Percentiles rank a stretch among this genome's conserved stretches.
Evolutionary conservation across 1,140 invertebrate species (phyloP).

Genomic region (Temnothorax longispinosus): DNA sequence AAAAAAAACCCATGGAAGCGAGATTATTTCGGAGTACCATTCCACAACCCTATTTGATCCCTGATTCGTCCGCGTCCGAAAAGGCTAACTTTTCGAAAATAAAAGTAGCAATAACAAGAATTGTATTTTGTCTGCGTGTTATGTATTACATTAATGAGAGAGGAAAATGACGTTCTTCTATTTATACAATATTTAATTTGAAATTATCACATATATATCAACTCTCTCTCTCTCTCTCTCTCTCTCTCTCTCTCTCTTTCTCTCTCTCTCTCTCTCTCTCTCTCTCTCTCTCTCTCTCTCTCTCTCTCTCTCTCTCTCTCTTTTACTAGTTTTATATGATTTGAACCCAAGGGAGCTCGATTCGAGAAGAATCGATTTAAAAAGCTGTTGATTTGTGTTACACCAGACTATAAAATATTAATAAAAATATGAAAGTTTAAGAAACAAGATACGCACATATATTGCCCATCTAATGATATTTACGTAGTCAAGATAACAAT

Average conservation of each 20-base stretch:
- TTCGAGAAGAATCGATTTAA: not conserved
- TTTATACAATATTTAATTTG: not conserved
- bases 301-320: no score
- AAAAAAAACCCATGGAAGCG: not conserved
- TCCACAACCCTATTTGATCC: not conserved
- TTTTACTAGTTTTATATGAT: not conserved
- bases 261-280: no score
- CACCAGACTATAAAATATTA: not conserved
- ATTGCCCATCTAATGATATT: not conserved
- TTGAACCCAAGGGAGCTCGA: not conserved
- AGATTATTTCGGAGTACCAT: slow-evolving; percentile 14
- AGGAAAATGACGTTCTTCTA: not conserved
- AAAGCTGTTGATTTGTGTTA: not conserved
- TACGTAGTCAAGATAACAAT: not conserved
- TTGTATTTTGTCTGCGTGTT: not conserved
- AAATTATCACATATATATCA: no score
- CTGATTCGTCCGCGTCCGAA: not conserved
- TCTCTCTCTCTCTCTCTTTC: no score
- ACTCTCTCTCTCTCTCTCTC: no score
- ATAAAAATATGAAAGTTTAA: not conserved
- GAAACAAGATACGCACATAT: not conserved
- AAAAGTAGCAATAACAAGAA: not conserved
- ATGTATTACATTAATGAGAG: not conserved
- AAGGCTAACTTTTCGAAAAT: not conserved
- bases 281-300: no score